These are phyloP conservation scores for Oppia nitens DNA, from an alignment of 1,140 invertebrate species.

Conservation along the genomic window DNA sequence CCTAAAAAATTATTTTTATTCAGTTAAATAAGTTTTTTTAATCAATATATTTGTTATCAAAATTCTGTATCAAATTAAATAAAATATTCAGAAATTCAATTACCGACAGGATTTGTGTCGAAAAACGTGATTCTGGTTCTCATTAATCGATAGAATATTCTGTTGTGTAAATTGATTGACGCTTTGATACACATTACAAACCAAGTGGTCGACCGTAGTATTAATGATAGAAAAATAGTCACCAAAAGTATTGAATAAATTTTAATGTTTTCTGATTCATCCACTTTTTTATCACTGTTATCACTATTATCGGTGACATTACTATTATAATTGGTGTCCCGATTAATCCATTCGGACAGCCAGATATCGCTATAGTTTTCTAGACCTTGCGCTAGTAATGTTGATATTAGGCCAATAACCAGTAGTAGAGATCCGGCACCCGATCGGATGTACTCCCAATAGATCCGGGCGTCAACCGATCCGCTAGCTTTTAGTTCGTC, in stretches of 20 bases:
- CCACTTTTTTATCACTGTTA: not conserved
- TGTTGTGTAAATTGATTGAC: conserved; percentile 57
- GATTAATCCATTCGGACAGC: conserved; percentile 20
- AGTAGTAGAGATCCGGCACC: conserved; percentile 17
- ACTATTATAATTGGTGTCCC: not conserved
- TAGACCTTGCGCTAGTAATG: conserved; percentile 20
- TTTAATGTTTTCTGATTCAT: not conserved
- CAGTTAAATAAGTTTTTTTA: too few species aligned
- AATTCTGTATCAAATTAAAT: too few species aligned
- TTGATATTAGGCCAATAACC: conserved; percentile 16
- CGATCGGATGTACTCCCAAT: conserved; percentile 18
- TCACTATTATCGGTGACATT: too few species aligned
- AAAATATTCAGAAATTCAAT: too few species aligned
- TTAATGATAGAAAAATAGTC: conserved; percentile 28
- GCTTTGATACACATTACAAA: conserved; percentile 57
- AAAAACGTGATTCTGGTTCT: conserved; percentile 69
- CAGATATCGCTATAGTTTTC: conserved; percentile 23
- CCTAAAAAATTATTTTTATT: conserved; percentile 43
- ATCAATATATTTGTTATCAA: too few species aligned
- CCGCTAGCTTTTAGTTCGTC: conserved; percentile 20
- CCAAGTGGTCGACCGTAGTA: conserved; percentile 45
- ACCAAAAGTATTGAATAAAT: conserved; percentile 29
- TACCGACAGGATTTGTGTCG: conserved; percentile 53
- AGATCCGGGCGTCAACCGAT: conserved; percentile 16
- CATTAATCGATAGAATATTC: conserved; percentile 61